Base-by-base conservation (phyloP, 2,888 invertebrate species). In the Stenodera caucasica region DNA sequence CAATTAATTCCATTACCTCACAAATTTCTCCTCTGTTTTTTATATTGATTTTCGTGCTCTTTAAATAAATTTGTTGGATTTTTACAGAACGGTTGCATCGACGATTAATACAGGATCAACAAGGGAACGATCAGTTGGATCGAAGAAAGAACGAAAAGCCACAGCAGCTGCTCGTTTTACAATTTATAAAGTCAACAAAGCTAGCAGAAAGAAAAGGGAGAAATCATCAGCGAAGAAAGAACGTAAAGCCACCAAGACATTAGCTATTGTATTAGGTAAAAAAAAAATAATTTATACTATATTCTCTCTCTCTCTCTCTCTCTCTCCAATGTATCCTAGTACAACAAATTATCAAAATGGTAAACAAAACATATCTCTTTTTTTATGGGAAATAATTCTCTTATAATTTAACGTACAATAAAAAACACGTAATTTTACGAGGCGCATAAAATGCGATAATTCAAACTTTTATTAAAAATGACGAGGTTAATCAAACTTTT, bases 231-330 rank as follows among this genome's bases (percentile, higher is more conserved):
- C 94, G 3, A 94, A 92, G 80, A 94, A 93, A 74, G 99, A 99
- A 78, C 87, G 96, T 63, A 97, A 99, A 81, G 98, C 99, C 32
- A 99, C 98, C 8, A 98, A 98, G 84, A 99, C 98, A 8, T 82
- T 99, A 69, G 98, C 98, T 60, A 98, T 99, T 81, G 99, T 99
- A 69, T 86, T 99, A 79, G 98, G 98, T 98, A 83, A n/a, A n/a
- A n/a, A n/a, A n/a, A n/a, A n/a, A n/a, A n/a, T n/a, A n/a, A n/a
- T n/a, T n/a, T n/a, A n/a, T n/a, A n/a, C n/a, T n/a, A n/a, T n/a
- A n/a, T 81, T 40, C 35, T 12, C 2, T 40, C 8, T 40, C 18
- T 40, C 9, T 40, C 2, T 8, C 18, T 40, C 11, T 40, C 6
- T 30, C 9, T 30, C 1, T 30, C 9, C 30, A n/a, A n/a, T n/a